A percentile compares a stretch with the other conserved stretches of the same genome.
Evolutionary conservation across 2,797 vertebrate species (phyloP).

Genomic region (Acipenser oxyrinchus): DNA sequence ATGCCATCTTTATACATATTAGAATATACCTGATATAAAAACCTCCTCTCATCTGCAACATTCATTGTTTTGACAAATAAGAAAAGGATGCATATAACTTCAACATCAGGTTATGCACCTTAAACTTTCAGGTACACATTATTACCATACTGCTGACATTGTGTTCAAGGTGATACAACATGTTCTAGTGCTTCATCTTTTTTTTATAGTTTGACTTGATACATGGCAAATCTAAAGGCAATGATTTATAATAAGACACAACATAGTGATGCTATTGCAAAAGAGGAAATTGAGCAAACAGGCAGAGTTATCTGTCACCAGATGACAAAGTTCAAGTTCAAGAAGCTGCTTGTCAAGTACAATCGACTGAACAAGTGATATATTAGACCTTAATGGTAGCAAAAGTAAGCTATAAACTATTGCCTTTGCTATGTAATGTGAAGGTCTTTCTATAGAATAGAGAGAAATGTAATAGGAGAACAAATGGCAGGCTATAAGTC

Average conservation of each 20-base stretch:
- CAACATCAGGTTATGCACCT: too few species aligned
- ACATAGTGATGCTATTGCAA: conserved; percentile 42
- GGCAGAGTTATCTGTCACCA: conserved; percentile 59
- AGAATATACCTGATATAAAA: too few species aligned
- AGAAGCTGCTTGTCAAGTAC: conserved; percentile 63
- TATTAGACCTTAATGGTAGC: conserved; percentile 64
- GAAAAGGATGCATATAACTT: too few species aligned
- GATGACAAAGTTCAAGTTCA: conserved; percentile 65
- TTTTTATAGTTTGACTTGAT: conserved; percentile 41
- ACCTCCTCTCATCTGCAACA: too few species aligned
- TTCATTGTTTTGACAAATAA: too few species aligned
- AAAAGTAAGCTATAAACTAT: conserved; percentile 56
- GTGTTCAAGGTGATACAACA: conserved; percentile 17
- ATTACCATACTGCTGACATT: conserved; percentile 4
- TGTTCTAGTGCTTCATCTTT: conserved; percentile 10
- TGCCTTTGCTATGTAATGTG: conserved; percentile 49
- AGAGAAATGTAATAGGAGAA: conserved; percentile 46
- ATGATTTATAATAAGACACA: conserved; percentile 63
- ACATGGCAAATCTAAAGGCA: conserved; percentile 51
- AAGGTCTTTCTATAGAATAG: conserved; percentile 51
- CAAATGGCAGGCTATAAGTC: conserved; percentile 28
- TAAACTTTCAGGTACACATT: conserved; percentile 3
- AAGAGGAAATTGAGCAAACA: conserved; percentile 60
- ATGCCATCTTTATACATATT: background rate
- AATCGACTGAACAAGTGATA: conserved; percentile 59